Percentiles rank a stretch among this genome's conserved stretches.
Conservation (phyloP, 2,888 invertebrate species). For the Eueremaeus valkanovi region DNA sequence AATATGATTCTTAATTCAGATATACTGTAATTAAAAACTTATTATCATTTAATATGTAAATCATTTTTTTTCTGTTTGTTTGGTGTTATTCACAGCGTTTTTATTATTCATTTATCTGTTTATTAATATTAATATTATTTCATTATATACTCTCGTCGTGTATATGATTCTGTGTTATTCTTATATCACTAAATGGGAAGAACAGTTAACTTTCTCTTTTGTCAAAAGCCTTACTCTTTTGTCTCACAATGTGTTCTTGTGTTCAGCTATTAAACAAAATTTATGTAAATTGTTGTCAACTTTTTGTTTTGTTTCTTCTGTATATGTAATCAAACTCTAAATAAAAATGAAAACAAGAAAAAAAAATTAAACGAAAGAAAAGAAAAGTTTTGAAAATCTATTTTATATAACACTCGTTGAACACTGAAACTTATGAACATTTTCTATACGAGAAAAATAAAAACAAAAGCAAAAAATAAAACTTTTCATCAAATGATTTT, state of each 20-base stretch:
- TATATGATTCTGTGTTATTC: not conserved
- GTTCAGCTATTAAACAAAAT: slow-evolving; percentile 3
- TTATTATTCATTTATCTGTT: not conserved
- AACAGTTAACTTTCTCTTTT: slow-evolving; percentile 15
- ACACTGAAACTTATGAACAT: slow-evolving; percentile 2
- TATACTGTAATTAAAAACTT: not conserved
- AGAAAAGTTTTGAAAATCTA: no score
- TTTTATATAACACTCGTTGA: slow-evolving; percentile 12
- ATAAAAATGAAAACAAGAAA: slow-evolving; percentile 7
- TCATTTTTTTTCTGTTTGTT: not conserved
- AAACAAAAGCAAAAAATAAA: not conserved
- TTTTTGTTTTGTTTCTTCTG: no score
- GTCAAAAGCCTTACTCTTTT: not conserved
- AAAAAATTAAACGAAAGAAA: no score
- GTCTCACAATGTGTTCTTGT: not conserved
- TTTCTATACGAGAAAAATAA: not conserved
- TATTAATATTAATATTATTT: not conserved
- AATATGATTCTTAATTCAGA: no score
- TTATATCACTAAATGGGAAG: not conserved
- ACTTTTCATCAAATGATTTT: not conserved
- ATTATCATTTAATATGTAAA: not conserved
- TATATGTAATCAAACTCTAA: slow-evolving; percentile 24
- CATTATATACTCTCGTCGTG: not conserved
- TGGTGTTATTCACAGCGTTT: not conserved
- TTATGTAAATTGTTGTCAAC: slow-evolving; percentile 12